Evolutionary conservation across 2,113 vertebrate species (phyloP).

Genomic region (Psammodynastes pulverulentus): DNA sequence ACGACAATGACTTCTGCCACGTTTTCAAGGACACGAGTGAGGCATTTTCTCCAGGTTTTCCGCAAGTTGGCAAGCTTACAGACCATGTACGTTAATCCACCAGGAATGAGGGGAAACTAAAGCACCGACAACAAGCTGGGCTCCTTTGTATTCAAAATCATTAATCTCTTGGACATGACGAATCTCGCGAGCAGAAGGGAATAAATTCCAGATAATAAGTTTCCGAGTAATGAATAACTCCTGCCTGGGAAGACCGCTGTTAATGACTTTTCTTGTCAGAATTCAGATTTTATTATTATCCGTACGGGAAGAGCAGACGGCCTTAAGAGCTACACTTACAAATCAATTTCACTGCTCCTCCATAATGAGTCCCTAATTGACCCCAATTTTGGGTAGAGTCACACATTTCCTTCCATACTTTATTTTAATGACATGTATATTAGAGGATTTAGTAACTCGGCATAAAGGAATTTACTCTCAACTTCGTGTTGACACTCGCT

Average conservation of each 20-base stretch:
- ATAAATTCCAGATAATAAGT: slow-evolving; percentile 70
- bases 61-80: background rate
- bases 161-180: slow-evolving; percentile 72
- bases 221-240: slow-evolving; percentile 70
- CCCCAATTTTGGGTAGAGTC: slow-evolving; percentile 69
- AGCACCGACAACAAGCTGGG: slow-evolving; percentile 52
- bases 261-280: slow-evolving; percentile 72
- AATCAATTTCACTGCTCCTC: slow-evolving; percentile 73
- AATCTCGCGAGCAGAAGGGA: slow-evolving; percentile 65
- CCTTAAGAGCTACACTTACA: slow-evolving; percentile 66
- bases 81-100: background rate
- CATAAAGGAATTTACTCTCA: slow-evolving; percentile 64
- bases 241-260: slow-evolving; percentile 58
- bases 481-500: slow-evolving; percentile 49
- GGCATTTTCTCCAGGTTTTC: background rate
- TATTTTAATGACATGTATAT: slow-evolving; percentile 66
- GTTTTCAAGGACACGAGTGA: background rate
- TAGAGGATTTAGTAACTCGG: slow-evolving; percentile 55
- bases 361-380: slow-evolving; percentile 74
- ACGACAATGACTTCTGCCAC: background rate
- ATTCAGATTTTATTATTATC: slow-evolving; percentile 76
- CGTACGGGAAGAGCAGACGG: slow-evolving; percentile 57
- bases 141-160: slow-evolving; percentile 58
- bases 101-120: background rate
- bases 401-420: slow-evolving; percentile 63